Conservation (phyloP, 2,113 vertebrate species). For the Otolemur garnettii region DNA sequence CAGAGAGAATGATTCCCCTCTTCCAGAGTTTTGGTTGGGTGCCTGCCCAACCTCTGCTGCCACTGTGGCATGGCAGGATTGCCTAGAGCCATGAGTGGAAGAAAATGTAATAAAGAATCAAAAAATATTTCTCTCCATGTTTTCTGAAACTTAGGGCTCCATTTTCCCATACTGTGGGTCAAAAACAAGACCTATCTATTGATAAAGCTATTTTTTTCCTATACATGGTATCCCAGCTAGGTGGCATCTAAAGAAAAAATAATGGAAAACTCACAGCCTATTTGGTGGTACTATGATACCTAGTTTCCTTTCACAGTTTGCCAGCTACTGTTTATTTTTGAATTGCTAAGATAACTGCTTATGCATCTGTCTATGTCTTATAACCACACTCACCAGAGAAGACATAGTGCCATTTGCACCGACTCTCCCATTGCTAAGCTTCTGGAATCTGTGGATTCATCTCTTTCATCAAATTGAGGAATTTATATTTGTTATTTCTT, state of each 20-base stretch:
- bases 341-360: too few species aligned
- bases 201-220: neutral
- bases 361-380: rapidly evolving
- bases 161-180: neutral
- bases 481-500: neutral
- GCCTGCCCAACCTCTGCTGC: neutral
- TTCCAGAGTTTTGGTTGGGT: too few species aligned
- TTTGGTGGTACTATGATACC: neutral
- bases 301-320: neutral
- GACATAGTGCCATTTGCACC: rapidly evolving
- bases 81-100: rapidly evolving
- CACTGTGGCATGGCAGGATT: rapidly evolving
- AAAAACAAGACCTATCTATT: rapidly evolving
- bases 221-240: neutral
- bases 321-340: neutral
- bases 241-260: neutral
- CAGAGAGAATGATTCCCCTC: neutral
- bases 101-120: neutral
- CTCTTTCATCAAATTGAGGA: neutral
- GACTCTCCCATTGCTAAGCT: neutral
- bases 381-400: rapidly evolving
- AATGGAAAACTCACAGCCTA: neutral
- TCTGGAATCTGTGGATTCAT: too few species aligned
- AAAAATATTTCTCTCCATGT: rapidly evolving
- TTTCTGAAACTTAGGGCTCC: neutral